phyloP scores from a whole-genome alignment of 1,140 invertebrate genomes.

The Pissodes strobi region DNA sequence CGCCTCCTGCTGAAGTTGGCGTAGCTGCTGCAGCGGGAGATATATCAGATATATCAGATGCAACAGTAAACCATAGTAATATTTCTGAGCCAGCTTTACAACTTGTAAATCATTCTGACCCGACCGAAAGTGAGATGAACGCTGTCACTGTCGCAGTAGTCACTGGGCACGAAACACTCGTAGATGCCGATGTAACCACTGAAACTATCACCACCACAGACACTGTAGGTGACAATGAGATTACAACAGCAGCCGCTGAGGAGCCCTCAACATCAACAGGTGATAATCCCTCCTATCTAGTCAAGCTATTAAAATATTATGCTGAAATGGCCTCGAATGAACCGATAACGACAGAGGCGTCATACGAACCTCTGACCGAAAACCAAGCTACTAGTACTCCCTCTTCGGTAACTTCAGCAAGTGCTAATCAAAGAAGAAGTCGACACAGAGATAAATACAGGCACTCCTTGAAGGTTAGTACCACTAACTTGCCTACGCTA shows the following conservation, averaged over 20 bases:
- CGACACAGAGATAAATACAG: background rate
- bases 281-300: constrained; percentile 7
- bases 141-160: too few relatives aligned
- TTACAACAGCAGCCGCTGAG: background rate
- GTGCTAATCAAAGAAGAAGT: background rate
- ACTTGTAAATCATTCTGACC: too few relatives aligned
- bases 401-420: background rate
- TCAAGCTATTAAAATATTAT: constrained; percentile 21
- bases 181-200: too few relatives aligned
- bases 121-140: too few relatives aligned
- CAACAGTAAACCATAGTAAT: too few relatives aligned
- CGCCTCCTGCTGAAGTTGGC: too few relatives aligned
- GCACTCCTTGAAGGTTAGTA: background rate
- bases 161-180: too few relatives aligned
- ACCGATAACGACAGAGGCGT: too few relatives aligned
- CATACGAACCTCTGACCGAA: constrained; percentile 23
- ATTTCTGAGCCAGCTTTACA: too few relatives aligned
- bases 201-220: background rate
- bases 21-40: too few relatives aligned
- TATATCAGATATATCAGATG: too few relatives aligned
- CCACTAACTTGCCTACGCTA: constrained; percentile 15
- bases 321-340: constrained; percentile 9
- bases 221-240: background rate
- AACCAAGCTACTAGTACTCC: constrained; percentile 1
- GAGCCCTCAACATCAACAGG: background rate